These are phyloP conservation scores for Gorsachius magnificus DNA, from an alignment of 2,797 vertebrate genomes.

Conservation along the genomic window DNA sequence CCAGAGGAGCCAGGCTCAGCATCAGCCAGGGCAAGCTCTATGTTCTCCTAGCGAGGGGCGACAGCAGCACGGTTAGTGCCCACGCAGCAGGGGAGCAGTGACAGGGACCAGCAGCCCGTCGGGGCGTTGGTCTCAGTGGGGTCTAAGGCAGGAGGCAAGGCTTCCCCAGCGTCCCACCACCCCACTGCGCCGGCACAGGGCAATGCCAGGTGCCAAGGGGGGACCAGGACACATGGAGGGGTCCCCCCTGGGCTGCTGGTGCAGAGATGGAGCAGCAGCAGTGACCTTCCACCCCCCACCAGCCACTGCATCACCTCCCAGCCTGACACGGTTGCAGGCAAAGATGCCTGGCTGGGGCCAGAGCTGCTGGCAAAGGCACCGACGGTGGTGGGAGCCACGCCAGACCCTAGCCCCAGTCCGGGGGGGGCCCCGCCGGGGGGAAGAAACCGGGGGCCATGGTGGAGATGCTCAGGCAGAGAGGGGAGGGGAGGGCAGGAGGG, in stretches of 20 bases:
- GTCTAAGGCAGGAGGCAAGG: not conserved
- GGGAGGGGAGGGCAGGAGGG: not conserved
- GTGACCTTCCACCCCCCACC: not conserved
- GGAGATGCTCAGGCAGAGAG: not conserved
- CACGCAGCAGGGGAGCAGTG: not conserved
- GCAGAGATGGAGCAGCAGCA: not conserved
- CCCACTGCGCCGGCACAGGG: fast-evolving
- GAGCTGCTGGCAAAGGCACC: not conserved
- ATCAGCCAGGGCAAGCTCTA: slow-evolving; percentile 93
- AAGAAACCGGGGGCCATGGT: fast-evolving
- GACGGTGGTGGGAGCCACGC: not conserved
- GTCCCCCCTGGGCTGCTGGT: not conserved
- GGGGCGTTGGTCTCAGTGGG: not conserved
- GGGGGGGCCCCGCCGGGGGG: no score
- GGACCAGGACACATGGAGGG: not conserved
- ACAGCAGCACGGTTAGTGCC: slow-evolving; percentile 74
- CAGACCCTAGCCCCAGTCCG: no score
- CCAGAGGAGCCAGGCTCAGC: slow-evolving; percentile 84
- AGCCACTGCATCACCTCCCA: not conserved
- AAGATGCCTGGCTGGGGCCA: not conserved
- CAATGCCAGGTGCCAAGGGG: fast-evolving
- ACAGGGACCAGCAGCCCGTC: not conserved
- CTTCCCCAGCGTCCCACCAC: not conserved
- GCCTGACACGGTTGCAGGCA: not conserved
- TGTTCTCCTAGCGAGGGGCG: slow-evolving; percentile 89